Evolutionary conservation across 2,797 vertebrate species (phyloP), one percentile per base, ranked within the genome.

Genomic region (Hippoglossus hippoglossus): DNA sequence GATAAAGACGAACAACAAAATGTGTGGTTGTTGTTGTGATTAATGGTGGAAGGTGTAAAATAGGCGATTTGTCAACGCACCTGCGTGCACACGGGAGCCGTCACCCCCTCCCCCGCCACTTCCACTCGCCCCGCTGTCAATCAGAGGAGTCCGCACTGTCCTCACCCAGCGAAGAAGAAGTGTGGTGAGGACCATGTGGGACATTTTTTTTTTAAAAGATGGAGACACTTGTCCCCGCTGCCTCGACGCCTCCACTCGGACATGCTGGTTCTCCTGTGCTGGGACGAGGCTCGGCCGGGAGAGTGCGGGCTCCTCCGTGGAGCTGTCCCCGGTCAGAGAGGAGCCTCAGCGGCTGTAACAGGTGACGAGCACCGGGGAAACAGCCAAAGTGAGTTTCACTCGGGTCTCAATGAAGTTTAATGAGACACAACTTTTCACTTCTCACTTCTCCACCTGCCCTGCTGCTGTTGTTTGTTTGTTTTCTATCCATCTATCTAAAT

Each of bases 51-150:
- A 9, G 4, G 18, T 26, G 71, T 12, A 3, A 16, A 25, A 5
- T 36, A 1, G 46, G 54, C 24, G 0, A 54, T 26, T 59, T 41
- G 36, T 59, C 0, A 5, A 50, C 15, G 10, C 3, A 22, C 10
- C 6, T 8, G 51, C 13, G 58, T n/a, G 1, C 24, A 5, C 0
- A 18, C 1, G 6, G 11, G 26, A 68, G 3, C 16, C 10, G 0
- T 9, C 44, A 15, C 75, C 89, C 92, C 44, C 3, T 92, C 92
- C 79, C 80, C 49, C 21, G 76, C 34, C 44, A 65, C 67, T 82
- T 89, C 16, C 56, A 52, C 68, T 79, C 24, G 61, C 78, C 91
- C 73, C 39, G 77, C 89, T 95, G 94, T 93, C 95, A 94, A 92
- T 95, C 94, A 94, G 73, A 79, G 86, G 87, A 83, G 82, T 89